Conservation (phyloP, 2,797 vertebrate genomes). For the Alfaro cultratus region DNA sequence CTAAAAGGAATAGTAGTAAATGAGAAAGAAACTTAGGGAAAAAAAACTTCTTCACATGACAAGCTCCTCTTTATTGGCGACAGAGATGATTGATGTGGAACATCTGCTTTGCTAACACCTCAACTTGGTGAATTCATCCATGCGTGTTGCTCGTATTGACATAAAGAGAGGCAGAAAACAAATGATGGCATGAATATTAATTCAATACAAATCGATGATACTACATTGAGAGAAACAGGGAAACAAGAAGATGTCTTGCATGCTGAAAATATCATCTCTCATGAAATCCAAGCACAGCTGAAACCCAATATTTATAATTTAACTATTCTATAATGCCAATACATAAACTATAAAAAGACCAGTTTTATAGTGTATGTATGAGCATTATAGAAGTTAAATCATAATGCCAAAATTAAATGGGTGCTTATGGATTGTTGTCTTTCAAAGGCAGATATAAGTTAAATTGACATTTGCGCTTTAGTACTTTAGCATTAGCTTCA, state of each 20-base stretch:
- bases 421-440: not conserved
- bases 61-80: not conserved
- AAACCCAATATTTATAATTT: not conserved
- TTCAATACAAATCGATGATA: not conserved
- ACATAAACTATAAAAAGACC: not conserved
- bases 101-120: not conserved
- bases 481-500: not conserved
- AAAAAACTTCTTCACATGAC: not conserved
- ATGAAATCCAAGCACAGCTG: not conserved
- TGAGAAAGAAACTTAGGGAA: not conserved
- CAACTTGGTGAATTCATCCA: not conserved
- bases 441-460: not conserved
- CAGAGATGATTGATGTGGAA: not conserved
- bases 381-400: not conserved
- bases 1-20: not conserved
- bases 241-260: not conserved
- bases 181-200: not conserved
- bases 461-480: not conserved
- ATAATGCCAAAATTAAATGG: not conserved
- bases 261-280: not conserved
- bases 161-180: not conserved
- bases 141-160: not conserved
- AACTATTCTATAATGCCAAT: too few species aligned
- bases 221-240: not conserved
- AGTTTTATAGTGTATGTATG: not conserved